Evolutionary conservation across 2,113 vertebrate genomes (phyloP).

Genomic region (Trematomus loennbergii): DNA sequence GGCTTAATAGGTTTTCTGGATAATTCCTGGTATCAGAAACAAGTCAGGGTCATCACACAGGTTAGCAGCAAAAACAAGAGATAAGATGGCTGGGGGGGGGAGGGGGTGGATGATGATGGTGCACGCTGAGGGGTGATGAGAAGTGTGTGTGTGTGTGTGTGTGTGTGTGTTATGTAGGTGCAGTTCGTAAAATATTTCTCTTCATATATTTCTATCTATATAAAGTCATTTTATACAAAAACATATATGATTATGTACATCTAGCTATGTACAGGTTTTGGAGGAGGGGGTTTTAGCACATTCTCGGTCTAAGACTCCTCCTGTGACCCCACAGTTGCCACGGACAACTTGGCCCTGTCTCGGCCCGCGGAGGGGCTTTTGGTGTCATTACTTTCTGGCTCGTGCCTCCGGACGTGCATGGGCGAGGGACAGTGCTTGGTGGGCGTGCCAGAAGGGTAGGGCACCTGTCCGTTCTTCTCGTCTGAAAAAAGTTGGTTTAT

Average conservation of each 20-base stretch:
- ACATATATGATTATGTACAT: slow-evolving; percentile 83
- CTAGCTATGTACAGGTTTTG: slow-evolving; percentile 76
- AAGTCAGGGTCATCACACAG: slow-evolving; percentile 88
- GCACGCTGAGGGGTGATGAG: slow-evolving; percentile 49
- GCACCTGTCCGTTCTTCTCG: slow-evolving; percentile 99
- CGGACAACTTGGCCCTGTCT: slow-evolving; percentile 88
- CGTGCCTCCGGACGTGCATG: slow-evolving; percentile 87
- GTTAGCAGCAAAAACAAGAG: slow-evolving; percentile 76
- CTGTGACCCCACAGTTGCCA: slow-evolving; percentile 88
- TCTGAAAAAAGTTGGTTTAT: slow-evolving; percentile 99
- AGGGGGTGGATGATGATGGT: slow-evolving; percentile 61
- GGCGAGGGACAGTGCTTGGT: slow-evolving; percentile 88
- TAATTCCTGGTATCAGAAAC: slow-evolving; percentile 97
- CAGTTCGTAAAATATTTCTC: slow-evolving; percentile 64
- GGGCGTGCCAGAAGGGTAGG: slow-evolving; percentile 90
- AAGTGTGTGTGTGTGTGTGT: slow-evolving; percentile 1
- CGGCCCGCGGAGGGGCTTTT: slow-evolving; percentile 87
- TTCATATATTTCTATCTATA: slow-evolving; percentile 83
- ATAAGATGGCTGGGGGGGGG: slow-evolving; percentile 21
- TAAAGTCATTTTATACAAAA: slow-evolving; percentile 87
- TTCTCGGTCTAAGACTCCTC: slow-evolving; percentile 88
- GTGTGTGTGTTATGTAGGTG: slow-evolving; percentile 43
- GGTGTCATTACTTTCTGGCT: slow-evolving; percentile 90
- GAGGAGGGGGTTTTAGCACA: slow-evolving; percentile 31
- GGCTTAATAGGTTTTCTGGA: slow-evolving; percentile 98